Percentiles rank a stretch among this genome's conserved stretches.
These are phyloP conservation scores for Turdus rufiventris DNA, from an alignment of 2,113 vertebrate species.

Conservation along the genomic window DNA sequence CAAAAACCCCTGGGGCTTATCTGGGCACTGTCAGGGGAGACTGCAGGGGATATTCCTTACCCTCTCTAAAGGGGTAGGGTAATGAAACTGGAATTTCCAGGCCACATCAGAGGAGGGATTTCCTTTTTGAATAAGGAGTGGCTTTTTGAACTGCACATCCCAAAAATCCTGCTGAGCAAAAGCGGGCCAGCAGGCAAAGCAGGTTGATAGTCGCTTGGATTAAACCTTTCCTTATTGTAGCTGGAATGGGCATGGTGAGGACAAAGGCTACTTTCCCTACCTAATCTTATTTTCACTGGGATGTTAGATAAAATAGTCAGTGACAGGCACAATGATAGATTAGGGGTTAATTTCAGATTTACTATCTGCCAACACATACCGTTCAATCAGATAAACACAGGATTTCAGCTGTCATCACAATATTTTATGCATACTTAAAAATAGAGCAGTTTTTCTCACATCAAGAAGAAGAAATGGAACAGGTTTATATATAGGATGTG, in stretches of 20 bases:
- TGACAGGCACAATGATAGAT: constrained; percentile 43
- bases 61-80: background rate
- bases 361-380: constrained; percentile 66
- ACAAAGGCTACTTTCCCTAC: background rate
- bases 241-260: background rate
- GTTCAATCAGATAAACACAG: constrained; percentile 67
- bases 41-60: background rate
- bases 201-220: background rate
- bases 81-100: background rate
- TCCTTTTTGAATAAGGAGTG: background rate
- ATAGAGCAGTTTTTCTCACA: constrained; percentile 57
- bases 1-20: background rate
- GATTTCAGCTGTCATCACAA: constrained; percentile 65
- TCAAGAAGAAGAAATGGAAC: constrained; percentile 19
- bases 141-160: background rate
- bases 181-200: background rate
- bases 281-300: constrained; percentile 18
- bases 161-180: constrained; percentile 8
- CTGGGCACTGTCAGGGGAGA: accelerated
- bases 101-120: background rate
- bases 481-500: constrained; percentile 43
- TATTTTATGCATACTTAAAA: constrained; percentile 59
- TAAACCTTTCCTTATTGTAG: background rate
- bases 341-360: constrained; percentile 66
- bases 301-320: constrained; percentile 41